Conservation (phyloP, 1,140 invertebrate genomes). For the Heliothis virescens region DNA sequence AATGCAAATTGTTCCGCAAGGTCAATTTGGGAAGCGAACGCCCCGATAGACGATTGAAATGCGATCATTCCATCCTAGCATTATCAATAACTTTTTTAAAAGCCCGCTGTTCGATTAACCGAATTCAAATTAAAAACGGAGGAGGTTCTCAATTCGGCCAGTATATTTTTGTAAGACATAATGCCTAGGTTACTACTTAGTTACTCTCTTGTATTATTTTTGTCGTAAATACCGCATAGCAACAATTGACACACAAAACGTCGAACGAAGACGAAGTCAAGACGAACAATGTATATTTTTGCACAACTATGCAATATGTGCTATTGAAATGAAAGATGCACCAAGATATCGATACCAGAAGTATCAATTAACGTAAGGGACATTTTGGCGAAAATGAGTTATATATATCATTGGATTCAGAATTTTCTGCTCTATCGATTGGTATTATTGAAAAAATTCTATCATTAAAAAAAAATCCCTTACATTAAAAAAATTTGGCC, state of each 20-base stretch:
- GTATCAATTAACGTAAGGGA: too few relatives aligned
- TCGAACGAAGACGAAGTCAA: neutral
- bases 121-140: too few relatives aligned
- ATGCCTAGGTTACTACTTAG: neutral
- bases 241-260: neutral
- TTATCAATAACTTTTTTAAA: neutral
- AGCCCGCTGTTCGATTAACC: neutral
- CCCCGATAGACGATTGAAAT: constrained; percentile 10
- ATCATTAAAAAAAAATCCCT: too few relatives aligned
- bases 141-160: too few relatives aligned
- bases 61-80: neutral
- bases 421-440: too few relatives aligned
- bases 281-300: constrained; percentile 31
- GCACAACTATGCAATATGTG: constrained; percentile 3
- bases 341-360: too few relatives aligned
- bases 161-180: neutral
- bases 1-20: constrained; percentile 17
- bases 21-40: constrained; percentile 14
- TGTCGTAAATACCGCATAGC: neutral
- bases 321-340: neutral
- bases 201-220: neutral
- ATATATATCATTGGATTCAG: too few relatives aligned
- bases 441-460: too few relatives aligned
- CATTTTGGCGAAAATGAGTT: too few relatives aligned
- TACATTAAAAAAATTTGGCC: too few relatives aligned